Evolutionary conservation across 2,113 vertebrate genomes (phyloP).

Genomic region (Peromyscus californicus): DNA sequence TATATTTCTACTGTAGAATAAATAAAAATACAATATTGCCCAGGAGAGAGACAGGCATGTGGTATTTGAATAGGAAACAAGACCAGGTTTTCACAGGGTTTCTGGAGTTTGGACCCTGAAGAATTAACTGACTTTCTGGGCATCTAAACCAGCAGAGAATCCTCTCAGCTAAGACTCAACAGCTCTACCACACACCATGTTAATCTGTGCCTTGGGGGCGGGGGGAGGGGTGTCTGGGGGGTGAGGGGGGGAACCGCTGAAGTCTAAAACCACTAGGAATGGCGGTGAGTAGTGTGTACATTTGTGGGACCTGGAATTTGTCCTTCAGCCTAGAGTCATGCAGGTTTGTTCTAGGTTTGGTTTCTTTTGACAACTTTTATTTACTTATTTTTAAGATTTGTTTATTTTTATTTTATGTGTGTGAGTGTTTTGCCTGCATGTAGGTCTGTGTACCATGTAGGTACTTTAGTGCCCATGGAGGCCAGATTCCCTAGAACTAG

Average conservation of each 20-base stretch:
- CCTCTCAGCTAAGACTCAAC: neutral
- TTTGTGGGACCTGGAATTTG: neutral
- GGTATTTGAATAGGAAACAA: neutral
- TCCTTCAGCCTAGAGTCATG: neutral
- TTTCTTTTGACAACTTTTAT: neutral
- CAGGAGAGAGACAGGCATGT: neutral
- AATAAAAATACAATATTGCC: conserved; percentile 31
- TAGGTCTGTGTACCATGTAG: neutral
- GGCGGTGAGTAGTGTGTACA: neutral
- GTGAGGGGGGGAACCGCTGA: neutral
- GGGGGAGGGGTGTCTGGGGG: too few relatives aligned
- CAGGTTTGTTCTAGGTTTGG: neutral
- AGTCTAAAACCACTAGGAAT: neutral
- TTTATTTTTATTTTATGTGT: neutral
- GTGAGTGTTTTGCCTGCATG: neutral
- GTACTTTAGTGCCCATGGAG: neutral
- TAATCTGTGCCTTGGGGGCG: neutral
- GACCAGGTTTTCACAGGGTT: neutral
- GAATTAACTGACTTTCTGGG: conserved; percentile 18
- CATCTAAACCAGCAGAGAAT: neutral
- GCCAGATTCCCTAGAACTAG: neutral
- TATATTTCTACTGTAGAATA: neutral
- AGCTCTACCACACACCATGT: neutral
- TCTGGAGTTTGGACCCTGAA: neutral
- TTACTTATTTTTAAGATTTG: neutral